phyloP scores from a whole-genome alignment of 1,140 invertebrate genomes.

The Chelonus insularis region DNA sequence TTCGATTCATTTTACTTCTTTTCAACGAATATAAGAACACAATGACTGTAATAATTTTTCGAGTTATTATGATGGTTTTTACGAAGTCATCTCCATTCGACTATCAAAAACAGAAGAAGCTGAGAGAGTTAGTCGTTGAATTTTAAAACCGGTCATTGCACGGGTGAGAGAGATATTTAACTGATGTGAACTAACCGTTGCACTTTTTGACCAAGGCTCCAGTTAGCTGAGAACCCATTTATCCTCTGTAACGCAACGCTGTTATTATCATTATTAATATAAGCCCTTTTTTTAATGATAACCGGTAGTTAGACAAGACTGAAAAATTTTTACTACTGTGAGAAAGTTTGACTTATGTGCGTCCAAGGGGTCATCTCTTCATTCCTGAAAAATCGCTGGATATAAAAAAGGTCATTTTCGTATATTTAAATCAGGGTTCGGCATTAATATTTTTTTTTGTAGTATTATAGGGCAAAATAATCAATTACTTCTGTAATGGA shows the following conservation, averaged over 20 bases:
- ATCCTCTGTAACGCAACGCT: constrained; percentile 39
- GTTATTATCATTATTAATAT: constrained; percentile 53
- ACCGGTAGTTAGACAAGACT: constrained; percentile 38
- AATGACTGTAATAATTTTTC: constrained; percentile 9
- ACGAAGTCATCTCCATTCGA: not conserved
- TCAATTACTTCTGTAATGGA: too few species aligned
- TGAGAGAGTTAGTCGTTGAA: not conserved
- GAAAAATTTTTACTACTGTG: constrained; percentile 41
- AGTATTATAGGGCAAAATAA: too few species aligned
- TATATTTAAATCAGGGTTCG: too few species aligned
- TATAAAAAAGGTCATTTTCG: too few species aligned
- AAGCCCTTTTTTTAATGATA: constrained; percentile 35
- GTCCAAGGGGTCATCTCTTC: not conserved
- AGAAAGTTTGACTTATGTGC: constrained; percentile 34
- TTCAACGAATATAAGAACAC: not conserved
- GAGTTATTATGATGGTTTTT: not conserved
- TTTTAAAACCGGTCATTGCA: constrained; percentile 7
- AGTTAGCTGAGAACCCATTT: not conserved
- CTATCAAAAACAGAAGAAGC: not conserved
- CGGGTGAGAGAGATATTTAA: not conserved
- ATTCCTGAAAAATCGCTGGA: too few species aligned
- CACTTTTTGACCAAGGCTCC: not conserved
- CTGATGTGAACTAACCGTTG: not conserved
- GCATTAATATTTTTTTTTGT: too few species aligned
- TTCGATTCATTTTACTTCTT: not conserved